Evolutionary conservation across 2,113 vertebrate species (phyloP).

Genomic region (Onychorhynchus coronatus): DNA sequence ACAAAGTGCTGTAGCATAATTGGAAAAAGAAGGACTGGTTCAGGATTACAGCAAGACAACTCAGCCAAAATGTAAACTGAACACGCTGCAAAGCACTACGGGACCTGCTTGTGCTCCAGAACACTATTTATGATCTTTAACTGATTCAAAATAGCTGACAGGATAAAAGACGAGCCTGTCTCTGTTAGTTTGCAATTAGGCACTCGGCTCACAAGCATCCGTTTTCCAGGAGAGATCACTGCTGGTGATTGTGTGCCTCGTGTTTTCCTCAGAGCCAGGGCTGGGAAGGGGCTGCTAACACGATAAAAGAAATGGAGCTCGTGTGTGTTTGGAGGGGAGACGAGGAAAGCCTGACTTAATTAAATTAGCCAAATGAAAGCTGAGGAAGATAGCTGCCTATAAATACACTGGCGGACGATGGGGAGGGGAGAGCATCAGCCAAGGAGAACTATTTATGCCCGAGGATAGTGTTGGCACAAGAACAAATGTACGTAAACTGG

Average conservation of each 20-base stretch:
- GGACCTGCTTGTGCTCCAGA: background rate
- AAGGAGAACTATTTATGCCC: conserved; percentile 40
- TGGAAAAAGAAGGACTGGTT: background rate
- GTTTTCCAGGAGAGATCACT: background rate
- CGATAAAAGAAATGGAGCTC: background rate
- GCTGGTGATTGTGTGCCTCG: fast-evolving
- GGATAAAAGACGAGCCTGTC: background rate
- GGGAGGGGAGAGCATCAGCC: background rate
- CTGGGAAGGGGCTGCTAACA: background rate
- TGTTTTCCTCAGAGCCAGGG: background rate
- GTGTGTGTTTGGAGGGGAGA: background rate
- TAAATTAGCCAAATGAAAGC: conserved; percentile 22
- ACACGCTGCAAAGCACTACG: background rate
- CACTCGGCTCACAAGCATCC: background rate
- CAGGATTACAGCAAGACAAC: fast-evolving
- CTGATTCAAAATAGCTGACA: background rate
- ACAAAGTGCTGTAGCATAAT: background rate
- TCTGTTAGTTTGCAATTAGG: background rate
- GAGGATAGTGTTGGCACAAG: conserved; percentile 18
- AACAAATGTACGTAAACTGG: background rate
- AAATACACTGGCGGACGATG: background rate
- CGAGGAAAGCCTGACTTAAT: conserved; percentile 34
- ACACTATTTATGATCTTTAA: background rate
- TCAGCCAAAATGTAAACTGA: background rate
- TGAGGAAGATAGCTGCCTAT: conserved; percentile 27